These are phyloP conservation scores for Dioctria rufipes DNA, from an alignment of 2,888 invertebrate species.

Conservation along the genomic window DNA sequence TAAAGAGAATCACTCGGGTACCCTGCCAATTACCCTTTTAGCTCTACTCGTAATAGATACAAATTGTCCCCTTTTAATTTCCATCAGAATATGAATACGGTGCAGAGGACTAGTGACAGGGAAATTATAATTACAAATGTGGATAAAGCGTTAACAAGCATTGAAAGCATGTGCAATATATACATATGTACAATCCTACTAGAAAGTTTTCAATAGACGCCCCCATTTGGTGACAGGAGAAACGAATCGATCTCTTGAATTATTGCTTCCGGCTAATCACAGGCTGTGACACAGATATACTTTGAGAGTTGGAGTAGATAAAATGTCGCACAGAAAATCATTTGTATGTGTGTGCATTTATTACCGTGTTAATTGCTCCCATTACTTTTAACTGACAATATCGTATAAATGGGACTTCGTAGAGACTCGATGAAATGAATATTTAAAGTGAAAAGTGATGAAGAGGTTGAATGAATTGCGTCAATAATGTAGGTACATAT, in stretches of 20 bases:
- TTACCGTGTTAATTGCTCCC: conserved; percentile 44
- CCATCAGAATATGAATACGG: not conserved
- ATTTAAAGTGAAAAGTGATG: not conserved
- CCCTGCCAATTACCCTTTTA: no score
- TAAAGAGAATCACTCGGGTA: no score
- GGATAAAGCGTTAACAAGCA: conserved; percentile 15
- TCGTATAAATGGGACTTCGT: conserved; percentile 26
- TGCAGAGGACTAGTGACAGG: not conserved
- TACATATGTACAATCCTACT: not conserved
- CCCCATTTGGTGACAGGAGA: conserved; percentile 43
- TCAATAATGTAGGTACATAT: no score
- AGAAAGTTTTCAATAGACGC: conserved; percentile 39
- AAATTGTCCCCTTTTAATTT: conserved; percentile 4
- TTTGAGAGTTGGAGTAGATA: not conserved
- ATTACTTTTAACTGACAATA: conserved; percentile 16
- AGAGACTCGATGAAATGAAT: not conserved
- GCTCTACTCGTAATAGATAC: no score
- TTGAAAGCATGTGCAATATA: not conserved
- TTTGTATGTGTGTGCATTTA: conserved; percentile 14
- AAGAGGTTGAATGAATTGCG: no score
- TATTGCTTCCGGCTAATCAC: conserved; percentile 47
- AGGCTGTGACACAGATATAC: conserved; percentile 30
- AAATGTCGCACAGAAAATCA: conserved; percentile 32
- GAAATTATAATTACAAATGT: not conserved
- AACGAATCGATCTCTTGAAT: conserved; percentile 34